These are phyloP conservation scores for Clarias platycephalus DNA, from an alignment of 2,797 vertebrate genomes.

Conservation along the genomic window DNA sequence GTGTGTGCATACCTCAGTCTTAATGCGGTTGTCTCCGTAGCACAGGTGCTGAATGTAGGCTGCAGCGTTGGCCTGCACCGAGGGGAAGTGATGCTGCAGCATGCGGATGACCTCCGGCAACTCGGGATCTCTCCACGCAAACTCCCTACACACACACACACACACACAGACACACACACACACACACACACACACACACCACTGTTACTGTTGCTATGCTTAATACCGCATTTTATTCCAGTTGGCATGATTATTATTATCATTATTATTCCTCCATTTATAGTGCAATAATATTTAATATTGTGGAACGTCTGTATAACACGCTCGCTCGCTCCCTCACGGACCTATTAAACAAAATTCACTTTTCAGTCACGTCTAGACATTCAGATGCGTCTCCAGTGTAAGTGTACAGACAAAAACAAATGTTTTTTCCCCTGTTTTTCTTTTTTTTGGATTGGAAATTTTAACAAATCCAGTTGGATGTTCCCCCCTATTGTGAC, in stretches of 20 bases:
- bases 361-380: too few relatives aligned
- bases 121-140: conserved; percentile 95
- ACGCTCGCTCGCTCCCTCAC: background rate
- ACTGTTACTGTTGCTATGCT: background rate
- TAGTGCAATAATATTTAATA: background rate
- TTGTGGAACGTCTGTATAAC: background rate
- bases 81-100: conserved; percentile 98
- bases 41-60: conserved; percentile 98
- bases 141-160: conserved; percentile 79
- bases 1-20: conserved; percentile 82
- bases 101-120: conserved; percentile 96
- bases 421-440: too few relatives aligned
- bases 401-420: too few relatives aligned
- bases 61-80: conserved; percentile 94
- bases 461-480: too few relatives aligned
- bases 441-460: too few relatives aligned
- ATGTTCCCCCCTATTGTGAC: too few relatives aligned
- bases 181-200: conserved; percentile 22
- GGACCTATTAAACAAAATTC: background rate
- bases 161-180: conserved; percentile 20
- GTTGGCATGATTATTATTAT: background rate
- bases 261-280: background rate
- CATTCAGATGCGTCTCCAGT: too few relatives aligned
- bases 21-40: conserved; percentile 92
- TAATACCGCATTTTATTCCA: background rate